Percentiles rank a stretch among this genome's conserved stretches.
Conservation (phyloP, 2,113 vertebrate genomes). For the Zapornia atra region DNA sequence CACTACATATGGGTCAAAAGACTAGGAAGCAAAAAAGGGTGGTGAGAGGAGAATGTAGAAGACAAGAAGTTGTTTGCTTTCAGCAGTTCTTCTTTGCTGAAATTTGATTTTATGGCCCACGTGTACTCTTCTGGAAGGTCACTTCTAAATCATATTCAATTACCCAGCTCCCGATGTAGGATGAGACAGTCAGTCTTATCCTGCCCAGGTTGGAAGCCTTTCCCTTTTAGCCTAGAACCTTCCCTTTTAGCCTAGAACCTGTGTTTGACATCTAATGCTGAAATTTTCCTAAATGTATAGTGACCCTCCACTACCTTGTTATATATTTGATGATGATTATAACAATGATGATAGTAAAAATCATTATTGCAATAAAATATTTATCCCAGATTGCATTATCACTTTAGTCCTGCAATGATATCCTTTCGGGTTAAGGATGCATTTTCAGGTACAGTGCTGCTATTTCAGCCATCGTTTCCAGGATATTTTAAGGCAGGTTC, state of each 20-base stretch:
- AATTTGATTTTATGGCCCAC: not conserved
- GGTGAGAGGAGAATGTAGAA: not conserved
- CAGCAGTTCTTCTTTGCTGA: not conserved
- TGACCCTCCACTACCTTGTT: not conserved
- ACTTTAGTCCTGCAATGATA: not conserved
- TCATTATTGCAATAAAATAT: not conserved
- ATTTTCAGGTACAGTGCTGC: not conserved
- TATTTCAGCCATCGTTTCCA: not conserved
- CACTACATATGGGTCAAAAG: not conserved
- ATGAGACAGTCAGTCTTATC: not conserved
- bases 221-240: not conserved
- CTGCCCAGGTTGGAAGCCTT: not conserved
- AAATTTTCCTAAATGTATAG: not conserved
- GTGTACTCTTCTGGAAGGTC: not conserved
- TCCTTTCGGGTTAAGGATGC: not conserved
- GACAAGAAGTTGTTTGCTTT: not conserved
- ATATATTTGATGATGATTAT: not conserved
- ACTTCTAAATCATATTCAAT: not conserved
- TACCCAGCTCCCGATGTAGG: not conserved
- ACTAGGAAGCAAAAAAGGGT: not conserved
- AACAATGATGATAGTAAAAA: too few relatives aligned
- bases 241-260: not conserved
- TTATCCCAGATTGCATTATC: not conserved
- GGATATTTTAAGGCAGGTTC: constrained; percentile 57
- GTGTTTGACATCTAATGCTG: not conserved